Percentiles rank a stretch among this genome's conserved stretches.
These are phyloP conservation scores for Ametastegia equiseti DNA, from an alignment of 2,888 invertebrate genomes.

Conservation along the genomic window DNA sequence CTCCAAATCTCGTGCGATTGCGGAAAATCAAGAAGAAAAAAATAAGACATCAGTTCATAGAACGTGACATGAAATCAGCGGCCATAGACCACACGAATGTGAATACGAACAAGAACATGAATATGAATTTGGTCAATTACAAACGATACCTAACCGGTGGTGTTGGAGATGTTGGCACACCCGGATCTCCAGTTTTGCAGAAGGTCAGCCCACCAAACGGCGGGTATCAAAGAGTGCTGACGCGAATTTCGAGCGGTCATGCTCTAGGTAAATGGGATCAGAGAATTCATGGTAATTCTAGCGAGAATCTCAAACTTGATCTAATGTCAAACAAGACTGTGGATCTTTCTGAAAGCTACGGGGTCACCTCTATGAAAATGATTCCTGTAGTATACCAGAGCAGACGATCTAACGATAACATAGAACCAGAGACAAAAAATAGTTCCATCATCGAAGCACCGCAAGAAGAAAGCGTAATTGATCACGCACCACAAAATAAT, in stretches of 20 bases:
- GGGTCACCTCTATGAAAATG: neutral
- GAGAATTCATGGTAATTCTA: neutral
- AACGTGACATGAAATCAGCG: neutral
- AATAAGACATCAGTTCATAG: neutral
- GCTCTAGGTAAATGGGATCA: neutral
- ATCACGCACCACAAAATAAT: neutral
- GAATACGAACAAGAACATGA: neutral
- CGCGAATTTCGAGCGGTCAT: neutral
- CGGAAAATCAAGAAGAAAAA: neutral
- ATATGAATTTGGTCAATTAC: neutral
- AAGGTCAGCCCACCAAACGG: neutral
- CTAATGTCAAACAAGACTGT: neutral
- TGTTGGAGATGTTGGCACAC: neutral
- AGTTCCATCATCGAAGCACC: constrained; percentile 26
- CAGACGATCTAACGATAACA: neutral
- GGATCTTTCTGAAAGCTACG: neutral
- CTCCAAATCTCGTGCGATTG: neutral
- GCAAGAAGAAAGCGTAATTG: neutral
- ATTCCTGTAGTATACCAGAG: neutral
- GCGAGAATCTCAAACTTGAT: neutral
- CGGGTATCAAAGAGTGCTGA: neutral
- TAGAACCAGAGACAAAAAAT: neutral
- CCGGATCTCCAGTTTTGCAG: neutral
- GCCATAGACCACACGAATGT: neutral
- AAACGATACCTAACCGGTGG: neutral